Percentiles rank a stretch among this genome's conserved stretches.
These are phyloP conservation scores for Cynopterus sphinx DNA, from an alignment of 2,797 vertebrate genomes.

Conservation along the genomic window DNA sequence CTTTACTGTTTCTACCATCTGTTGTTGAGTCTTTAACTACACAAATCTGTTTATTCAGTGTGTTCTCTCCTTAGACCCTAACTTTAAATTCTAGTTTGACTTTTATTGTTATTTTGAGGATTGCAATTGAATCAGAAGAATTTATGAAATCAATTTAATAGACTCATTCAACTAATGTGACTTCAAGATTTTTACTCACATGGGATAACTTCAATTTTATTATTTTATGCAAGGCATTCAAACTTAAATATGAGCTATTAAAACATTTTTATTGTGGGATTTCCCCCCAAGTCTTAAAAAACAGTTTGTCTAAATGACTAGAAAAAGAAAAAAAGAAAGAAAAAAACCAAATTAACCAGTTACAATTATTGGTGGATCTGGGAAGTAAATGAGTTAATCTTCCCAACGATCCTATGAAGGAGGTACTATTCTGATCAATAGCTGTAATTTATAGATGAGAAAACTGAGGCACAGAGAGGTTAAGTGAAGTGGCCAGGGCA, in stretches of 20 bases:
- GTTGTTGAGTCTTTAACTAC: not conserved
- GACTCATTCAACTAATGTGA: conserved; percentile 37
- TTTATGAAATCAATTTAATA: conserved; percentile 49
- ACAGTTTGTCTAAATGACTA: not conserved
- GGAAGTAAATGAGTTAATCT: not conserved
- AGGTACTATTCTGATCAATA: not conserved
- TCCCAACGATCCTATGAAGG: not conserved
- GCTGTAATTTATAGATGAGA: not conserved
- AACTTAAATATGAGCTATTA: not conserved
- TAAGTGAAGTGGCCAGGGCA: not conserved
- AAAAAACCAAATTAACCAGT: not conserved
- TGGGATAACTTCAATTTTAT: not conserved
- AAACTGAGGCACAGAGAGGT: not conserved
- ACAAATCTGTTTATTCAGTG: not conserved
- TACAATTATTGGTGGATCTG: not conserved
- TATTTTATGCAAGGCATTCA: conserved; percentile 41
- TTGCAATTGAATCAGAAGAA: conserved; percentile 14
- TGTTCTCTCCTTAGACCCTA: not conserved
- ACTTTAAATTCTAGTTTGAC: conserved; percentile 45
- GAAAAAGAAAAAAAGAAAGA: not conserved
- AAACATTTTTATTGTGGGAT: not conserved
- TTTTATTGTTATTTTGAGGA: conserved; percentile 43
- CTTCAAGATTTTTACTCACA: conserved; percentile 11
- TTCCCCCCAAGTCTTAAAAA: not conserved
- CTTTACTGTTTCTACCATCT: conserved; percentile 22